A percentile compares a stretch with the other conserved stretches of the same genome.
These are phyloP conservation scores for Catostomus latipinnis DNA, from an alignment of 2,797 vertebrate species.

Conservation along the genomic window DNA sequence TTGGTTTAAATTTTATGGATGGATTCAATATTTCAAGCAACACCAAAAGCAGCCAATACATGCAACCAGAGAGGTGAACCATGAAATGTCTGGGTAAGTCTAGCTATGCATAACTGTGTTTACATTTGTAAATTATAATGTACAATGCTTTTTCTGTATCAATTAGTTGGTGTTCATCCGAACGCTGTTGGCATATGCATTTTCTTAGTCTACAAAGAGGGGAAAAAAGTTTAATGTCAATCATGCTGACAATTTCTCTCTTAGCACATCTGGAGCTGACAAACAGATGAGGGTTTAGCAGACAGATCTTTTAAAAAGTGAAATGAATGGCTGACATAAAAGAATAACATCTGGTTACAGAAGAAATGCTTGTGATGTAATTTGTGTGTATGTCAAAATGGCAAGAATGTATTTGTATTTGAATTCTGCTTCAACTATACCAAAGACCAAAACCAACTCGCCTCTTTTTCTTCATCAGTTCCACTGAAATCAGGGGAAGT, in stretches of 20 bases:
- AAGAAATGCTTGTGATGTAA: neutral
- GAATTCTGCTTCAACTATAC: neutral
- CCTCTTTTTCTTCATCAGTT: neutral
- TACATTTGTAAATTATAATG: neutral
- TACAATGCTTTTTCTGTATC: neutral
- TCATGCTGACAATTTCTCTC: neutral
- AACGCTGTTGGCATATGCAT: neutral
- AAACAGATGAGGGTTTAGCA: slow-evolving; percentile 2
- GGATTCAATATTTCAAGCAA: slow-evolving; percentile 4
- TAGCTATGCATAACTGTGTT: neutral
- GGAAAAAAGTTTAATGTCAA: neutral
- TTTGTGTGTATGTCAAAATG: neutral
- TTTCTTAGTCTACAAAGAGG: no score
- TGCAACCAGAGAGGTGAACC: neutral
- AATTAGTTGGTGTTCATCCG: slow-evolving; percentile 7
- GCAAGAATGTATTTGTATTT: neutral
- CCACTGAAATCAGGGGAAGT: neutral
- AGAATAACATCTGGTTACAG: neutral
- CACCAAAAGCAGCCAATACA: neutral
- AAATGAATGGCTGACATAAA: neutral
- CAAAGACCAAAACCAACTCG: no score
- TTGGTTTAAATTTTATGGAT: slow-evolving; percentile 33
- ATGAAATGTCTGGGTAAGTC: neutral
- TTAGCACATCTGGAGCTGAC: slow-evolving; percentile 23
- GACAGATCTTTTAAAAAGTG: neutral